Percentiles rank a stretch among this genome's conserved stretches.
Evolutionary conservation across 2,888 invertebrate species (phyloP).

Genomic region (Gymnocheta viridis): DNA sequence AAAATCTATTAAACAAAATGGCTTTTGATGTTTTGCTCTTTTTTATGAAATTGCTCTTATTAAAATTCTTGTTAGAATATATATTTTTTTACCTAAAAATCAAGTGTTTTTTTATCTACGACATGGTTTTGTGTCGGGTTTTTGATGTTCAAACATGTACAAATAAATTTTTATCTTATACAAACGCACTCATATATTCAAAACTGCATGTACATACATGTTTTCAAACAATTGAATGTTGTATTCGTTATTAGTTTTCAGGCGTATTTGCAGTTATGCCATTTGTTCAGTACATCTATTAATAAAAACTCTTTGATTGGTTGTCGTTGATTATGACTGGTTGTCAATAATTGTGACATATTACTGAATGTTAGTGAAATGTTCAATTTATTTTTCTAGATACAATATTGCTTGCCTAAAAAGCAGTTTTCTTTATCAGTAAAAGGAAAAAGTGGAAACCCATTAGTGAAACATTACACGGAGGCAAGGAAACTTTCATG

Average conservation of each 20-base stretch:
- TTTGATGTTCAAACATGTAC: not conserved
- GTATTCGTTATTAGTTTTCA: not conserved
- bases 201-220: not conserved
- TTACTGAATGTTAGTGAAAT: slow-evolving; percentile 20
- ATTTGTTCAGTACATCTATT: slow-evolving; percentile 1
- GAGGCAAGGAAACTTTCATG: too few relatives aligned
- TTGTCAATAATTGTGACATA: slow-evolving; percentile 41
- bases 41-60: not conserved
- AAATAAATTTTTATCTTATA: too few relatives aligned
- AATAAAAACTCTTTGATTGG: slow-evolving; percentile 28
- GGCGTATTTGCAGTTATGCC: not conserved
- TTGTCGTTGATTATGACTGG: slow-evolving; percentile 41
- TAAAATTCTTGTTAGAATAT: not conserved
- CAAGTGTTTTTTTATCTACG: not conserved
- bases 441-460: not conserved
- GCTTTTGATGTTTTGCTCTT: not conserved
- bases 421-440: not conserved
- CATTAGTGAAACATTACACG: too few relatives aligned
- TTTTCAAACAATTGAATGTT: not conserved
- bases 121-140: not conserved
- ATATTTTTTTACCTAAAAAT: not conserved
- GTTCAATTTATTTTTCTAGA: not conserved
- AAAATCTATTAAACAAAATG: not conserved
- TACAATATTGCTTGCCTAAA: not conserved
- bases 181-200: too few relatives aligned